These are phyloP conservation scores for Malurus elegans DNA, from an alignment of 2,113 vertebrate genomes.

Conservation along the genomic window DNA sequence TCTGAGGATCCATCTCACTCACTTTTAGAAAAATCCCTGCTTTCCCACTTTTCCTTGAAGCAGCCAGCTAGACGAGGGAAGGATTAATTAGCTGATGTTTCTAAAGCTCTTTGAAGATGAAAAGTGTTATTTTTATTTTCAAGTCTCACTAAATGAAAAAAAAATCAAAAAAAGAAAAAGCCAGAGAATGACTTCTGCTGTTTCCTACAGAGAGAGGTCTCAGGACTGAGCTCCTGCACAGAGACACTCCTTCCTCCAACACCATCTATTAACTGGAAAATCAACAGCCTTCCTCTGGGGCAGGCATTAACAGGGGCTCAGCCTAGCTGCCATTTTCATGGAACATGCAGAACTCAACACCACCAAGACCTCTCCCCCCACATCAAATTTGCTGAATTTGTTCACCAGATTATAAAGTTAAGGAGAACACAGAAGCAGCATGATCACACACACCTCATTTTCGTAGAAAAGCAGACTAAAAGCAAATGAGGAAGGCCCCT, in stretches of 20 bases:
- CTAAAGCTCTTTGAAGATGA: slow-evolving; percentile 56
- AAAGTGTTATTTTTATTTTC: slow-evolving; percentile 56
- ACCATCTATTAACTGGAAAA: background rate
- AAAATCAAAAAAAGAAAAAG: background rate
- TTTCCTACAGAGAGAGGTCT: background rate
- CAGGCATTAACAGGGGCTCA: slow-evolving; percentile 5
- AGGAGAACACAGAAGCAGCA: background rate
- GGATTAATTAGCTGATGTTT: slow-evolving; percentile 51
- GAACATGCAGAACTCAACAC: background rate
- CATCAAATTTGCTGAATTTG: background rate
- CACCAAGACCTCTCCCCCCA: background rate
- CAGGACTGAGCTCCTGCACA: background rate
- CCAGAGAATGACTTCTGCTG: background rate
- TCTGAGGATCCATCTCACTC: background rate
- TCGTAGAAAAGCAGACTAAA: background rate
- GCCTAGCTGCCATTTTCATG: slow-evolving; percentile 31
- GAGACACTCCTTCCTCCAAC: background rate
- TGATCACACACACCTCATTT: background rate
- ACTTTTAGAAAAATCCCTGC: slow-evolving; percentile 3
- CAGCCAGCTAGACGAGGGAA: background rate
- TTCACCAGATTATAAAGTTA: background rate
- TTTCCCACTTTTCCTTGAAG: slow-evolving; percentile 38
- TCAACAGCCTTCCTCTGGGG: background rate
- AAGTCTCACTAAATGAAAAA: background rate
- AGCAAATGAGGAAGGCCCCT: background rate